Evolutionary conservation across 1,140 invertebrate species (phyloP).

Genomic region (Panagrolaimus sp.): DNA sequence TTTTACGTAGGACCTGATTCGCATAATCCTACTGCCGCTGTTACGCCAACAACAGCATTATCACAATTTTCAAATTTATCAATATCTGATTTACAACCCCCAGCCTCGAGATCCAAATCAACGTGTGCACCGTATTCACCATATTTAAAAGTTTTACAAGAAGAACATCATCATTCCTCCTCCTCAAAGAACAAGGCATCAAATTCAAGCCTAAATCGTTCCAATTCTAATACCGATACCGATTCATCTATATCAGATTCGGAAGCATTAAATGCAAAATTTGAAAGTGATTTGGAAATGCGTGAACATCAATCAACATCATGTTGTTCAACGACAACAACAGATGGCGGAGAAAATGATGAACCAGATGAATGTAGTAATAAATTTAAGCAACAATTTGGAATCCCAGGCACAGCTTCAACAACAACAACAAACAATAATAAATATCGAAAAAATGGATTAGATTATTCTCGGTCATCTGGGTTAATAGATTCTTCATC

Average conservation of each 20-base stretch:
- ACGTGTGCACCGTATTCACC: neutral
- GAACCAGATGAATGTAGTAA: neutral
- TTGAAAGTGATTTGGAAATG: neutral
- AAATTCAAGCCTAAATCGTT: too few relatives aligned
- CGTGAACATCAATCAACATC: neutral
- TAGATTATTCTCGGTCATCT: too few relatives aligned
- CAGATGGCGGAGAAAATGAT: neutral
- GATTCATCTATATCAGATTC: neutral
- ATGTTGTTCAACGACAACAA: neutral
- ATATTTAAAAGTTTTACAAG: neutral
- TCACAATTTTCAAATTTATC: too few relatives aligned
- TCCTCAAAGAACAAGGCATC: neutral
- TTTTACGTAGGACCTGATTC: constrained; percentile 1
- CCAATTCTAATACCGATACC: neutral
- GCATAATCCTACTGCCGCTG: too few relatives aligned
- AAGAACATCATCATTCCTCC: neutral
- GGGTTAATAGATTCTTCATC: too few relatives aligned
- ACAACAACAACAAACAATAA: too few relatives aligned
- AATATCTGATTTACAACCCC: neutral
- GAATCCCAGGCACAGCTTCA: too few relatives aligned
- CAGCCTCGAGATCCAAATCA: neutral
- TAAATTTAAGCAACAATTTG: neutral
- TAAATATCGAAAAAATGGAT: too few relatives aligned
- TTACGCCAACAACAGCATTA: too few relatives aligned
- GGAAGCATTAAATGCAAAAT: neutral